phyloP scores from a whole-genome alignment of 2,797 vertebrate genomes.

The Pangasius krempfi region DNA sequence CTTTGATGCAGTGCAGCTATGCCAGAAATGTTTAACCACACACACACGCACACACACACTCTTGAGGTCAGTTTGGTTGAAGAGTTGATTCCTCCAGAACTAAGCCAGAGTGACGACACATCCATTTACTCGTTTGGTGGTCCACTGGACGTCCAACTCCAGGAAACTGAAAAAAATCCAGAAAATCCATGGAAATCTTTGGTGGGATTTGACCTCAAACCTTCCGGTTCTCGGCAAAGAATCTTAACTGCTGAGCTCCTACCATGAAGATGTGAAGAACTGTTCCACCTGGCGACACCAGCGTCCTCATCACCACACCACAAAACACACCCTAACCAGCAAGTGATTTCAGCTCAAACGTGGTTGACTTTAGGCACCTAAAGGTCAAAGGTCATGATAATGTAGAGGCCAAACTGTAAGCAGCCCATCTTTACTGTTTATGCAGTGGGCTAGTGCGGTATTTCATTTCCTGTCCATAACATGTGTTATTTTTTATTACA shows the following conservation, averaged over 20 bases:
- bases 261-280: background rate
- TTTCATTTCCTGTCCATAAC: background rate
- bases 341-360: background rate
- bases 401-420: background rate
- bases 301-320: background rate
- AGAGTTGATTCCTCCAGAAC: background rate
- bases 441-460: background rate
- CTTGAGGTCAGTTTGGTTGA: background rate
- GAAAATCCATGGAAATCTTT: background rate
- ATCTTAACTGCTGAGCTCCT: background rate
- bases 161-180: background rate
- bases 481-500: no score
- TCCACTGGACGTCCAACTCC: background rate
- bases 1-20: slow-evolving; percentile 51
- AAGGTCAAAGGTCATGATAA: background rate
- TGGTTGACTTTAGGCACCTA: background rate
- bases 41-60: slow-evolving; percentile 27
- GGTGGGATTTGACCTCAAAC: background rate
- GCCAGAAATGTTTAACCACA: slow-evolving; percentile 63
- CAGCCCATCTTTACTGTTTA: background rate
- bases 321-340: background rate
- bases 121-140: background rate
- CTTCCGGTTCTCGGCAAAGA: background rate
- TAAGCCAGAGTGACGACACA: background rate
- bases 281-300: background rate